Conservation (phyloP, 1,140 invertebrate genomes). For the Drosophila arawakana region DNA sequence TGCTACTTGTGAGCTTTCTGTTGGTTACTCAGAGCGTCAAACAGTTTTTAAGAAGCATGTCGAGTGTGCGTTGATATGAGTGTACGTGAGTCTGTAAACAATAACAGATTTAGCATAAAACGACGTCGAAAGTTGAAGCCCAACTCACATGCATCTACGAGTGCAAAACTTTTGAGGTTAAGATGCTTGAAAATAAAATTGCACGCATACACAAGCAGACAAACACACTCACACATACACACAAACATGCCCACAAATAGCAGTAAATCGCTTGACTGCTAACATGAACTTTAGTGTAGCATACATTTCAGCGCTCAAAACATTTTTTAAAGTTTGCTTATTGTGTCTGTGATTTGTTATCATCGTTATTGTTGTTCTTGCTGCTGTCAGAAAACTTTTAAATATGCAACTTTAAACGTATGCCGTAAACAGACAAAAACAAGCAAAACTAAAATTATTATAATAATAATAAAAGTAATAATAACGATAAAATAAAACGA, state of each 20-base stretch:
- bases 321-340: constrained; percentile 32
- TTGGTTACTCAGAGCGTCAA: constrained; percentile 43
- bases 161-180: constrained; percentile 78
- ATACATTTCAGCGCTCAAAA: constrained; percentile 31
- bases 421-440: constrained; percentile 48
- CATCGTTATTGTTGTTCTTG: constrained; percentile 14
- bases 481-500: constrained; percentile 16
- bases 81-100: constrained; percentile 60
- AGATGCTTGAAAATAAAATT: constrained; percentile 74
- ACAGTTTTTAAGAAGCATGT: constrained; percentile 64
- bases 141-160: constrained; percentile 59
- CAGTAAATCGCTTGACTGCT: constrained; percentile 52
- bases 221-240: constrained; percentile 23
- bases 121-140: constrained; percentile 26
- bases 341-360: constrained; percentile 27
- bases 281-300: constrained; percentile 48
- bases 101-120: constrained; percentile 77
- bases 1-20: constrained; percentile 65
- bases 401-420: constrained; percentile 50
- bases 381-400: constrained; percentile 40
- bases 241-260: constrained; percentile 30
- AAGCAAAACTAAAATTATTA: constrained; percentile 19
- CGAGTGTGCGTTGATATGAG: constrained; percentile 39
- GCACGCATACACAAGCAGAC: constrained; percentile 23
- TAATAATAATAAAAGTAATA: constrained; percentile 16